phyloP scores from a whole-genome alignment of 92 coral and sea anemone species.

The Umimayanthus chanpuru region DNA sequence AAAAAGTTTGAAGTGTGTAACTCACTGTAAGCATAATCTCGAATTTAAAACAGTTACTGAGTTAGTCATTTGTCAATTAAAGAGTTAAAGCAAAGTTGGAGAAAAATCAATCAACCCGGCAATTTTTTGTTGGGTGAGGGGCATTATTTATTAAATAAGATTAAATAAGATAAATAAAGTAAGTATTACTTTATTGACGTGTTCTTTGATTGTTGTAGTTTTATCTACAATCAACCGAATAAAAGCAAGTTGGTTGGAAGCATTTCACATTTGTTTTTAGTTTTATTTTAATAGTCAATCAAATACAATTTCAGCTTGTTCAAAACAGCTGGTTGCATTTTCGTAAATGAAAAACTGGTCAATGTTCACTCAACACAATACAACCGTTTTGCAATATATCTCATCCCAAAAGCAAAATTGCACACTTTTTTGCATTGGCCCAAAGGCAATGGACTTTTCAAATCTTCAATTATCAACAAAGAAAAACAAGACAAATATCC shows the following conservation, averaged over 20 bases:
- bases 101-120: not conserved
- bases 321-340: not conserved
- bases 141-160: not conserved
- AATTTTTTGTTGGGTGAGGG: not conserved
- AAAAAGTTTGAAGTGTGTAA: no score
- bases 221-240: not conserved
- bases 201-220: not conserved
- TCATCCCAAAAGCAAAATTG: no score
- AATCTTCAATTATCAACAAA: not conserved
- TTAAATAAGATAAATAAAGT: no score
- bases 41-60: no score
- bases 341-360: not conserved
- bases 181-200: not conserved
- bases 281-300: not conserved
- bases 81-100: not conserved
- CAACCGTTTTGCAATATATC: not conserved
- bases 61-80: no score
- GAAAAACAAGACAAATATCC: not conserved
- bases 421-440: no score
- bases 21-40: no score
- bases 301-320: constrained; percentile 1
- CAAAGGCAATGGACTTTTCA: no score
- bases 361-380: not conserved
- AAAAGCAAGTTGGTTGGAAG: not conserved
- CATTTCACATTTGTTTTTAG: not conserved